These are phyloP conservation scores for Anarrhichthys ocellatus DNA, from an alignment of 2,113 vertebrate genomes.

Conservation along the genomic window DNA sequence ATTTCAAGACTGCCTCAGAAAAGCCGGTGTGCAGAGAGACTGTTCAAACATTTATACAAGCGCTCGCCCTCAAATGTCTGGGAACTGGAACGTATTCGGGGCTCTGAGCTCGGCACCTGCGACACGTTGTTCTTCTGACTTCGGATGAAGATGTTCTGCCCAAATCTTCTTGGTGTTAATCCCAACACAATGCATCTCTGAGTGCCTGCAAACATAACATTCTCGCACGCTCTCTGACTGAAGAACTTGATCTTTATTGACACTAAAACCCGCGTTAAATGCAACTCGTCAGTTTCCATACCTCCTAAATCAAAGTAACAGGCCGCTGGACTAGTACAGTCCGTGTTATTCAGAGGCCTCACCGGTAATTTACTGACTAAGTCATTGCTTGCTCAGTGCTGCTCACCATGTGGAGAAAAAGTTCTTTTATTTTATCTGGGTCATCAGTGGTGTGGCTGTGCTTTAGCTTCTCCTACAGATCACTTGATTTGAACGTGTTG, in stretches of 20 bases:
- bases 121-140: conserved; percentile 33
- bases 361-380: conserved; percentile 56
- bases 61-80: conserved; percentile 40
- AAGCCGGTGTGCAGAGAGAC: conserved; percentile 47
- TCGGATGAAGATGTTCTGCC: conserved; percentile 15
- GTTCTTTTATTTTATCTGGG: conserved; percentile 66
- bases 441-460: conserved; percentile 50
- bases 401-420: conserved; percentile 47
- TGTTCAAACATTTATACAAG: conserved; percentile 76
- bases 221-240: conserved; percentile 8
- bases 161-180: conserved; percentile 26
- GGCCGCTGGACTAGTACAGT: neutral
- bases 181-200: conserved; percentile 11
- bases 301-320: conserved; percentile 49
- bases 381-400: conserved; percentile 41
- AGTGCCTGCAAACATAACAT: conserved; percentile 5
- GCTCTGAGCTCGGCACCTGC: conserved; percentile 53
- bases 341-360: conserved; percentile 53
- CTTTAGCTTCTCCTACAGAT: conserved; percentile 26
- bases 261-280: neutral
- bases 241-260: conserved; percentile 26
- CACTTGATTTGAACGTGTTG: conserved; percentile 9
- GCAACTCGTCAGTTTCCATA: conserved; percentile 10
- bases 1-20: conserved; percentile 39
- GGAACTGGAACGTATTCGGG: conserved; percentile 30